These are phyloP conservation scores for Eulacestoma nigropectus DNA, from an alignment of 2,113 vertebrate genomes.

Conservation along the genomic window DNA sequence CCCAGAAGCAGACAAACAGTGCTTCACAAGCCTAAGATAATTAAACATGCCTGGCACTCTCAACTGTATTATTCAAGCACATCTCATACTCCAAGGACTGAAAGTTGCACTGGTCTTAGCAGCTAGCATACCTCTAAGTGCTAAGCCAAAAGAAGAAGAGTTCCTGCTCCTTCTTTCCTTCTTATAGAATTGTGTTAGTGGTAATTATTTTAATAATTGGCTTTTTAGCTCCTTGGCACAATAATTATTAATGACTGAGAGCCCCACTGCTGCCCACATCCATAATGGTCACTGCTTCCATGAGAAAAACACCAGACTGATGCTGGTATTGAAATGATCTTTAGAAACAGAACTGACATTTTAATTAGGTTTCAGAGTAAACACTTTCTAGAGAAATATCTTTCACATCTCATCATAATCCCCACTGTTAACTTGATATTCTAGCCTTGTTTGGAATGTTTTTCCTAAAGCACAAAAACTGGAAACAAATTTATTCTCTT, in stretches of 20 bases:
- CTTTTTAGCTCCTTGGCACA: background rate
- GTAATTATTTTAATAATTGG: background rate
- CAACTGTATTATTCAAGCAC: background rate
- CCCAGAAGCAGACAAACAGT: background rate
- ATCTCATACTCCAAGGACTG: background rate
- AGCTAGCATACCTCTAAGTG: background rate
- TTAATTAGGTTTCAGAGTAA: slow-evolving; percentile 34
- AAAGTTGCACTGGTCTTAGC: background rate
- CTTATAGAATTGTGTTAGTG: background rate
- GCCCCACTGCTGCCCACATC: background rate
- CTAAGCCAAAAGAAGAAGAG: background rate
- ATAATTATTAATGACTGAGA: background rate
- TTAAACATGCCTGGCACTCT: background rate
- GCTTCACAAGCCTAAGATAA: background rate
- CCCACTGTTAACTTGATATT: slow-evolving; percentile 1
- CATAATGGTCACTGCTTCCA: background rate
- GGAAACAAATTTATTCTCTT: background rate
- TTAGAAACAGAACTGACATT: background rate
- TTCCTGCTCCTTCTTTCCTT: background rate
- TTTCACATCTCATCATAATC: slow-evolving; percentile 12
- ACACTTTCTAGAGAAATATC: slow-evolving; percentile 4
- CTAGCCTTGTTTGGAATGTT: slow-evolving; percentile 10
- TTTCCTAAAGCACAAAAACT: background rate
- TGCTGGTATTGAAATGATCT: background rate
- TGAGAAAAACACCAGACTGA: background rate